Conservation (phyloP, 35 echinoderm and acorn worm genomes). For the Anneissia japonica region DNA sequence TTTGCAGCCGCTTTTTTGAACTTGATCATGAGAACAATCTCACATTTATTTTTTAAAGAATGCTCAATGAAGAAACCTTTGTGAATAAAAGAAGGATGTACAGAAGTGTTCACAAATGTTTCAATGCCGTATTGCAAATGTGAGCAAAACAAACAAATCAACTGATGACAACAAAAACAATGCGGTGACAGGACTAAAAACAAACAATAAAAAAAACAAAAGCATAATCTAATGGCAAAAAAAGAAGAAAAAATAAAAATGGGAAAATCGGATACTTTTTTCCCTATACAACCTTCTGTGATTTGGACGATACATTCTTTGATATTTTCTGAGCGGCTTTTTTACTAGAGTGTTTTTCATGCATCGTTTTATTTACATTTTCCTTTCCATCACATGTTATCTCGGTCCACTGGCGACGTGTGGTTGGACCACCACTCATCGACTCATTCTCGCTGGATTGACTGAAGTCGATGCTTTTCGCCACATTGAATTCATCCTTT, state of each 20-base stretch:
- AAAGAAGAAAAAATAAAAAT: not conserved
- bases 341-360: constrained; percentile 6
- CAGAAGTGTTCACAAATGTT: no score
- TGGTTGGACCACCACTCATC: constrained; percentile 54
- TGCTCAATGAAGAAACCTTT: no score
- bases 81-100: no score
- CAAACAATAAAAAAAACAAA: not conserved
- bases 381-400: constrained; percentile 29
- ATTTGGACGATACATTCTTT: not conserved
- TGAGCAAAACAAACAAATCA: no score
- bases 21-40: no score
- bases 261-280: not conserved
- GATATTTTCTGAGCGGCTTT: not conserved
- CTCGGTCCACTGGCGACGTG: constrained; percentile 86
- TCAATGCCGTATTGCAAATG: no score
- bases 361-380: constrained; percentile 39
- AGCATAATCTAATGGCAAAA: not conserved
- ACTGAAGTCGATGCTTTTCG: constrained; percentile 59
- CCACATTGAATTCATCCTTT: constrained; percentile 50
- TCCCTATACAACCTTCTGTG: not conserved
- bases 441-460: constrained; percentile 84
- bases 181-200: no score
- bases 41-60: no score
- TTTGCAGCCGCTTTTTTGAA: no score
- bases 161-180: no score